These are phyloP conservation scores for Phyllostomus discolor DNA, from an alignment of 2,113 vertebrate genomes.

Conservation along the genomic window DNA sequence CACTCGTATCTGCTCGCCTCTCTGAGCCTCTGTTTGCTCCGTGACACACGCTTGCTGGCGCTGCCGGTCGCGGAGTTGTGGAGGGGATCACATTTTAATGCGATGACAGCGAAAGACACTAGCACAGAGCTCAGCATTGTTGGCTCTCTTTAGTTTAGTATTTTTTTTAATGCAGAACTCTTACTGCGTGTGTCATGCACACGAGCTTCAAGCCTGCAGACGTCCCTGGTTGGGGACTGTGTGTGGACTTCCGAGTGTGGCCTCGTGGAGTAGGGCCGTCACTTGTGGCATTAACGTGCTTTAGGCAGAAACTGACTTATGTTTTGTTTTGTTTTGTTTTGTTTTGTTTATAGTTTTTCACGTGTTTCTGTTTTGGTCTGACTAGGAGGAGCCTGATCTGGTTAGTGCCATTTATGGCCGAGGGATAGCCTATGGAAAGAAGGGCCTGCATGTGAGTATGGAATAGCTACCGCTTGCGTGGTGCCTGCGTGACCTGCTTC, in stretches of 20 bases:
- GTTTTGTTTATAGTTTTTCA: slow-evolving; percentile 58
- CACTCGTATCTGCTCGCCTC: neutral
- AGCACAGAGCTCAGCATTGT: neutral
- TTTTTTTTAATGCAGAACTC: neutral
- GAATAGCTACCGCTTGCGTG: neutral
- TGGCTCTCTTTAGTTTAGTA: neutral
- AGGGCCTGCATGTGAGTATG: slow-evolving; percentile 92
- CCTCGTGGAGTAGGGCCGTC: neutral
- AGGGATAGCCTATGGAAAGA: slow-evolving; percentile 97
- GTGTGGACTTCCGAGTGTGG: neutral
- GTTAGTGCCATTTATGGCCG: slow-evolving; percentile 97
- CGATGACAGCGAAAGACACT: neutral
- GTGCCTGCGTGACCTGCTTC: neutral
- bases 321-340: neutral
- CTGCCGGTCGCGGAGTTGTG: neutral
- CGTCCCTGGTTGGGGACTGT: neutral
- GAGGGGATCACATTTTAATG: neutral
- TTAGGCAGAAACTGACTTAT: slow-evolving; percentile 60
- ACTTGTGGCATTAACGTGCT: neutral
- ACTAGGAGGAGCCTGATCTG: slow-evolving; percentile 94
- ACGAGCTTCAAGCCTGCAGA: neutral
- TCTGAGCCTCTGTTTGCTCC: neutral
- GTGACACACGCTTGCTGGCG: neutral
- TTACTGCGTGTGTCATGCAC: neutral
- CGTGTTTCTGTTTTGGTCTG: slow-evolving; percentile 71